Conservation (phyloP, 2,888 invertebrate genomes). For the Drosophila cognata region DNA sequence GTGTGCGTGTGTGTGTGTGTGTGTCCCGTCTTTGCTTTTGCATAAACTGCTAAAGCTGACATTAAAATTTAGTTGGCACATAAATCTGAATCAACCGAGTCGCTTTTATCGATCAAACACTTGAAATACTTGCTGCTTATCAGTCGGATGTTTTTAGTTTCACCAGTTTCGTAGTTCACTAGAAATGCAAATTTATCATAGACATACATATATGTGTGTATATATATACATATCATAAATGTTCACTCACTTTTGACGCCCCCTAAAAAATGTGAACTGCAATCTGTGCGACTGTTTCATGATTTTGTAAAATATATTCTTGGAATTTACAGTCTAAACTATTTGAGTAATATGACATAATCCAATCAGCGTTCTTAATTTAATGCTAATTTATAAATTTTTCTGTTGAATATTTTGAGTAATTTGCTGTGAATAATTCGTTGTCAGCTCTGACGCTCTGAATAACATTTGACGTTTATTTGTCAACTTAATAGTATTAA, state of each 20-base stretch:
- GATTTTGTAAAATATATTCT: not conserved
- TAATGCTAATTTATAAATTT: too few relatives aligned
- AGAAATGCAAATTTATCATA: slow-evolving; percentile 24
- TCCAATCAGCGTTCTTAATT: not conserved
- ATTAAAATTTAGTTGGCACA: slow-evolving; percentile 49
- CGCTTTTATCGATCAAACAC: slow-evolving; percentile 78
- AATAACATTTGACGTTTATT: too few relatives aligned
- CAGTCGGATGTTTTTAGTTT: slow-evolving; percentile 17
- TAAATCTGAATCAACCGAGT: slow-evolving; percentile 17
- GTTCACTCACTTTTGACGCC: slow-evolving; percentile 35
- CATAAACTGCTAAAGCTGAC: slow-evolving; percentile 50
- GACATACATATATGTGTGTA: not conserved
- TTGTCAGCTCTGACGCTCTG: too few relatives aligned
- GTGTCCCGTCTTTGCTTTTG: slow-evolving; percentile 13
- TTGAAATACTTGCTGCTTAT: slow-evolving; percentile 38
- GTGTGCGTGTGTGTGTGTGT: slow-evolving; percentile 1
- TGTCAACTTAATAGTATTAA: too few relatives aligned
- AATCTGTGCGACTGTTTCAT: slow-evolving; percentile 11
- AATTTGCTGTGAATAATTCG: not conserved
- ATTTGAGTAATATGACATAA: not conserved
- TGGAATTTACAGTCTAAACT: not conserved
- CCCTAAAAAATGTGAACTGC: slow-evolving; percentile 37
- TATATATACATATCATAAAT: not conserved
- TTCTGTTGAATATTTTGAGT: not conserved
- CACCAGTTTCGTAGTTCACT: not conserved